Evolutionary conservation across 2,797 vertebrate species (phyloP).

Genomic region (Megalops cyprinoides): DNA sequence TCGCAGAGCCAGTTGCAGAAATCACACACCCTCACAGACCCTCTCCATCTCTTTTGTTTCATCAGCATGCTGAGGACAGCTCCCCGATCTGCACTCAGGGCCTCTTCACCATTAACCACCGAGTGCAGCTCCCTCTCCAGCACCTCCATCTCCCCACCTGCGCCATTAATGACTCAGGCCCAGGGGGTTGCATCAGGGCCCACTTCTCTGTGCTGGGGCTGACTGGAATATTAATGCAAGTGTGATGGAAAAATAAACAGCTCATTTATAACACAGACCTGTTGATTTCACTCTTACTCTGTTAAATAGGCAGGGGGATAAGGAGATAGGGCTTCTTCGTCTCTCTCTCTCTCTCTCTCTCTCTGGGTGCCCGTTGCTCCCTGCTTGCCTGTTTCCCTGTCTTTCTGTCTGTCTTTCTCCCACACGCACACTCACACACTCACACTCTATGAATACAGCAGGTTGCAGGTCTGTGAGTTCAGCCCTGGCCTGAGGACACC

Average conservation of each 20-base stretch:
- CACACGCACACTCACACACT: background rate
- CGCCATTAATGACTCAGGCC: background rate
- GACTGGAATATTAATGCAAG: slow-evolving; percentile 23
- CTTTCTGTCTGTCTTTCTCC: background rate
- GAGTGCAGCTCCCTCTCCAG: background rate
- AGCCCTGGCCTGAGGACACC: background rate
- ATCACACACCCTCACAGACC: background rate
- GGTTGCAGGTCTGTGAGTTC: background rate
- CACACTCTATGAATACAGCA: background rate
- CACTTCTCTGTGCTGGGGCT: background rate
- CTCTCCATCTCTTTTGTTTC: background rate
- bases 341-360: slow-evolving; percentile 5
- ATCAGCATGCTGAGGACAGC: background rate
- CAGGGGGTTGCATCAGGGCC: background rate
- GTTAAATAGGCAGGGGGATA: background rate
- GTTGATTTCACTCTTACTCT: background rate
- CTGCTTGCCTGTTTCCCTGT: background rate
- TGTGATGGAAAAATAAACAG: slow-evolving; percentile 1
- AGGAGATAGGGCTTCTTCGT: background rate
- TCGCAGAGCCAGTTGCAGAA: background rate
- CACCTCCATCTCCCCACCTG: slow-evolving; percentile 9
- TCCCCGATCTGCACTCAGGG: background rate
- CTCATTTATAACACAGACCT: slow-evolving; percentile 8
- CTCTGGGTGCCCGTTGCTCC: background rate
- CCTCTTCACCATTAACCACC: background rate